A percentile compares a stretch with the other conserved stretches of the same genome.
Evolutionary conservation across 2,113 vertebrate genomes (phyloP).

Genomic region (Aphyosemion australe): DNA sequence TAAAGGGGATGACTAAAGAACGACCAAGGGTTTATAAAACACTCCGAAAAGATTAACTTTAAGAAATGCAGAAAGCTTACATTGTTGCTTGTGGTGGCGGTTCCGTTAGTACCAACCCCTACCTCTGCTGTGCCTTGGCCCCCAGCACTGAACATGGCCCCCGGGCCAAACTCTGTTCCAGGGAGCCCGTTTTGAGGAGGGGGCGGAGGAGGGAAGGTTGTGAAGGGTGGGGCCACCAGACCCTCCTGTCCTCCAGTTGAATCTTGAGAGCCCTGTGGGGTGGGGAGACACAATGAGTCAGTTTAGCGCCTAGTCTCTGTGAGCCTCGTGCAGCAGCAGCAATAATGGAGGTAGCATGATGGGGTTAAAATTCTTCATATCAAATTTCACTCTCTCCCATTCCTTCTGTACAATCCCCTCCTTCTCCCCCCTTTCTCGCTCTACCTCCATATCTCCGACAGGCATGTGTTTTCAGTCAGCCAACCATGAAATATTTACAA

Average conservation of each 20-base stretch:
- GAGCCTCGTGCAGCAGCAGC: slow-evolving; percentile 7
- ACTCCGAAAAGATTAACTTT: background rate
- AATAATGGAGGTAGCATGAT: slow-evolving; percentile 15
- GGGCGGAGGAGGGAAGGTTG: slow-evolving; percentile 75
- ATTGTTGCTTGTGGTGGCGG: slow-evolving; percentile 32
- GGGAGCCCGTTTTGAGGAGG: slow-evolving; percentile 78
- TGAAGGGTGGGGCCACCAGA: slow-evolving; percentile 73
- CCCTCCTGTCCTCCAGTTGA: slow-evolving; percentile 77
- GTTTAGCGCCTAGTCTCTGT: slow-evolving; percentile 35
- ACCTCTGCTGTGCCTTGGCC: slow-evolving; percentile 67
- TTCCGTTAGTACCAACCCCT: slow-evolving; percentile 57
- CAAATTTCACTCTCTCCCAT: slow-evolving; percentile 53
- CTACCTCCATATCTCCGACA: slow-evolving; percentile 65
- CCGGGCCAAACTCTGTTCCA: slow-evolving; percentile 70
- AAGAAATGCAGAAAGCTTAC: slow-evolving; percentile 44
- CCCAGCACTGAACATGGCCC: slow-evolving; percentile 68
- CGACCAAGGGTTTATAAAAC: too few relatives aligned
- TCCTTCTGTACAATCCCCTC: slow-evolving; percentile 16
- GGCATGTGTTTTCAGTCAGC: slow-evolving; percentile 70
- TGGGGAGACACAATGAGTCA: slow-evolving; percentile 10
- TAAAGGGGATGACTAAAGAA: too few relatives aligned
- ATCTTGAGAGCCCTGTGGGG: slow-evolving; percentile 75
- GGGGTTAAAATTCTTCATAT: slow-evolving; percentile 50
- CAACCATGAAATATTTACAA: slow-evolving; percentile 79
- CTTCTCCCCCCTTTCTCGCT: slow-evolving; percentile 4